Conservation (phyloP, 2,888 invertebrate genomes). For the Eledona agricola region DNA sequence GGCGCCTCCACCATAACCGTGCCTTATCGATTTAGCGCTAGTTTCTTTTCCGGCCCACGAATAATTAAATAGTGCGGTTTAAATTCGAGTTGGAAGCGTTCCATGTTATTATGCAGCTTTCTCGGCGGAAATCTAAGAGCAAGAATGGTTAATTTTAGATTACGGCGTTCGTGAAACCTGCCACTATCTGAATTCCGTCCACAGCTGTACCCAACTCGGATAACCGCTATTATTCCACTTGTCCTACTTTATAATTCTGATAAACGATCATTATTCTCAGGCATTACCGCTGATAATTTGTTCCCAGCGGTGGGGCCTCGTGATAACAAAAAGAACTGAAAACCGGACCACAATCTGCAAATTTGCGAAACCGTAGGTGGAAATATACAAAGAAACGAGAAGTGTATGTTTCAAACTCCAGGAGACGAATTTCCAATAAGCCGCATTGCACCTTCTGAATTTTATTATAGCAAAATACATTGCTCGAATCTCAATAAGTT, state of each 20-base stretch:
- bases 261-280: constrained; percentile 36
- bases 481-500: too few relatives aligned
- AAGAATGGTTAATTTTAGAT: constrained; percentile 40
- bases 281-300: constrained; percentile 26
- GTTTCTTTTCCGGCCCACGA: constrained; percentile 10
- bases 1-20: constrained; percentile 2
- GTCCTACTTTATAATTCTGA: constrained; percentile 41
- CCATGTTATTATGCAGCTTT: constrained; percentile 29
- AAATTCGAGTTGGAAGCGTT: constrained; percentile 30
- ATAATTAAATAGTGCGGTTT: constrained; percentile 32
- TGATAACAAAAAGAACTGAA: not conserved
- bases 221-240: constrained; percentile 41
- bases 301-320: constrained; percentile 1
- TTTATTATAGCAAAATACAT: too few relatives aligned
- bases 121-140: constrained; percentile 30
- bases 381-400: too few relatives aligned
- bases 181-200: constrained; percentile 37
- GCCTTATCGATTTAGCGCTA: too few relatives aligned
- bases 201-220: constrained; percentile 39
- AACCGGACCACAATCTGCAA: too few relatives aligned
- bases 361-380: too few relatives aligned
- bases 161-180: constrained; percentile 34
- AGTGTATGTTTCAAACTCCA: too few relatives aligned
- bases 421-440: too few relatives aligned
- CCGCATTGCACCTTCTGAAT: too few relatives aligned